phyloP scores from a whole-genome alignment of 2,888 invertebrate species.

The Malthinus seriepunctatus region DNA sequence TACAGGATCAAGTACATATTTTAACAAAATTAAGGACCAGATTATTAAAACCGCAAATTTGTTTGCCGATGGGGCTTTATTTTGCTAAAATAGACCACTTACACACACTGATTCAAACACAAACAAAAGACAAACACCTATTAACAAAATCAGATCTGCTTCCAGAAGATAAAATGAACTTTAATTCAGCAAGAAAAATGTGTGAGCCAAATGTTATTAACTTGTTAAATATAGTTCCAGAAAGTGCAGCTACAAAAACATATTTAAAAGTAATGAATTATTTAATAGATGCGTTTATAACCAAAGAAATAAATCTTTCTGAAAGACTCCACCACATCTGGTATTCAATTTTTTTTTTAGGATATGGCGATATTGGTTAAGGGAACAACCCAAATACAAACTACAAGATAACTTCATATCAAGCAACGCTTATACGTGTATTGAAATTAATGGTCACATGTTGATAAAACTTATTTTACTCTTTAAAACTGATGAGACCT shows the following conservation, averaged over 20 bases:
- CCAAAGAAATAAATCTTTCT: background rate
- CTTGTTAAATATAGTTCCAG: background rate
- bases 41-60: background rate
- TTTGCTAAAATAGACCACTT: background rate
- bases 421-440: too few relatives aligned
- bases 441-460: too few relatives aligned
- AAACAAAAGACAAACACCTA: background rate
- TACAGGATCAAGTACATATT: background rate
- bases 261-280: background rate
- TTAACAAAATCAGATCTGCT: background rate
- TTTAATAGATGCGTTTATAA: background rate
- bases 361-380: constrained; percentile 1
- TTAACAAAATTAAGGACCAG: background rate
- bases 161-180: constrained; percentile 2
- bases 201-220: background rate
- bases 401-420: too few relatives aligned
- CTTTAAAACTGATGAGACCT: too few relatives aligned
- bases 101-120: background rate
- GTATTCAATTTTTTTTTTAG: background rate
- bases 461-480: too few relatives aligned
- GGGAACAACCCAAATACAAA: too few relatives aligned
- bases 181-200: background rate
- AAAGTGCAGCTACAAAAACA: background rate
- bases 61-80: background rate
- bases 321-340: background rate